These are phyloP conservation scores for Fragum whitleyi DNA, from an alignment of 2,888 invertebrate genomes.

Conservation along the genomic window DNA sequence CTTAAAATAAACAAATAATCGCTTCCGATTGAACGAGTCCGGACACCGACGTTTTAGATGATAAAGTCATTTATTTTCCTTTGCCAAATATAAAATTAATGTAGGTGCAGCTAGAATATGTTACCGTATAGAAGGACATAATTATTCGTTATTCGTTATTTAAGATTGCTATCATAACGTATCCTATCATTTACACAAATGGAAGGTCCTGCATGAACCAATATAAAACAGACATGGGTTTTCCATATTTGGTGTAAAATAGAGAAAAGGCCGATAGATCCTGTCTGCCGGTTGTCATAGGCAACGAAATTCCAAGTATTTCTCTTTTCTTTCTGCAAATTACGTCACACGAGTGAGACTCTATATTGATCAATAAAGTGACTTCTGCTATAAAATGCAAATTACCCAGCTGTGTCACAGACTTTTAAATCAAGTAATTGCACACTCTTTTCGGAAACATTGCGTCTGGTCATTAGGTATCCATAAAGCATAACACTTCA, in stretches of 20 bases:
- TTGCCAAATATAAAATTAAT: too few relatives aligned
- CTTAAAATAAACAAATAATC: too few relatives aligned
- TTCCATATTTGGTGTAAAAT: slow-evolving; percentile 1
- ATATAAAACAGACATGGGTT: background rate
- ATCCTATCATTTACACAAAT: background rate
- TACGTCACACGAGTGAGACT: background rate
- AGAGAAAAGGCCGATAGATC: background rate
- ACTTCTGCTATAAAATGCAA: background rate
- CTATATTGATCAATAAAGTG: background rate
- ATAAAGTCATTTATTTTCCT: too few relatives aligned
- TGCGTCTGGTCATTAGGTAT: too few relatives aligned
- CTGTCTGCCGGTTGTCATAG: background rate
- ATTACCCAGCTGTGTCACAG: too few relatives aligned
- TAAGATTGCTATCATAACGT: too few relatives aligned
- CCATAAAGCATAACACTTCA: too few relatives aligned
- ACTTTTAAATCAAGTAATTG: background rate
- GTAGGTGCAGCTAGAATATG: too few relatives aligned
- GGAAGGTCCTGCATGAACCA: background rate
- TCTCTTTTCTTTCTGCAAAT: background rate
- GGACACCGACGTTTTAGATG: too few relatives aligned
- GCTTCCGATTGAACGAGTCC: too few relatives aligned
- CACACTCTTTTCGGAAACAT: background rate
- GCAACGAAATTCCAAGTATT: slow-evolving; percentile 1
- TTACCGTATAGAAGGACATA: too few relatives aligned
- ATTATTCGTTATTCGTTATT: too few relatives aligned